Base-by-base conservation (phyloP, 2,888 invertebrate species). In the Tanytarsus gracilentus region DNA sequence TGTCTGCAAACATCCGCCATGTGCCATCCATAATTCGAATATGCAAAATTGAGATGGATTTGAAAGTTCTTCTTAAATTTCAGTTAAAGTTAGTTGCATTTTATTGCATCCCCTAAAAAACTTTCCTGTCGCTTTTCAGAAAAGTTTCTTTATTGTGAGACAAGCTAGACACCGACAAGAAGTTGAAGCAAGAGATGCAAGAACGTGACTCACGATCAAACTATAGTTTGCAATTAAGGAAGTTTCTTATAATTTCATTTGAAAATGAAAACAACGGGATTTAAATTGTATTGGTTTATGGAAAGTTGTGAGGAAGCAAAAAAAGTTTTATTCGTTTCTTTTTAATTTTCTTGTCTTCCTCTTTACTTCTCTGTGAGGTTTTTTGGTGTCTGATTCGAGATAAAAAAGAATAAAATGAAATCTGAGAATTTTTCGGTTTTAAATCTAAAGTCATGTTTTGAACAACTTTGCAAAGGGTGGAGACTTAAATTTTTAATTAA, bases 211-310 rank as follows among this genome's bases (percentile, higher is more conserved):
- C 53, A 53, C 29, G 53, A 29, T 44, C 39, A 33, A 36, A 53
- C 53, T 36, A 53, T 18, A 53, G 27, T 53, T 53, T 53, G 53
- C 53, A 53, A 53, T 53, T 53, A 36, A 53, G 53, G 25, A 53
- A 18, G 18, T 18, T 18, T 51, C 29, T 53, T 53, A 52, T 52
- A 36, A 53, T 53, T 53, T 53, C 18, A 36, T 53, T 36, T 53
- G 11, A 18, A 21, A 23, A 40, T 40, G 9, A 40, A 21, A 40
- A n/a, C n/a, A 40, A 40, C 40, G 9, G 21, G 44, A 44, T 44
- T 44, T 44, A 44, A 44, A 44, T 44, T 44, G 44, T 44, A 44
- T 44, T 44, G 44, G 44, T 44, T n/a, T n/a, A n/a, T n/a, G n/a
- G n/a, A n/a, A n/a, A n/a, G n/a, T n/a, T n/a, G n/a, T n/a, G n/a